Evolutionary conservation across 2,113 vertebrate genomes (phyloP).

Genomic region (Notiomystis cincta): DNA sequence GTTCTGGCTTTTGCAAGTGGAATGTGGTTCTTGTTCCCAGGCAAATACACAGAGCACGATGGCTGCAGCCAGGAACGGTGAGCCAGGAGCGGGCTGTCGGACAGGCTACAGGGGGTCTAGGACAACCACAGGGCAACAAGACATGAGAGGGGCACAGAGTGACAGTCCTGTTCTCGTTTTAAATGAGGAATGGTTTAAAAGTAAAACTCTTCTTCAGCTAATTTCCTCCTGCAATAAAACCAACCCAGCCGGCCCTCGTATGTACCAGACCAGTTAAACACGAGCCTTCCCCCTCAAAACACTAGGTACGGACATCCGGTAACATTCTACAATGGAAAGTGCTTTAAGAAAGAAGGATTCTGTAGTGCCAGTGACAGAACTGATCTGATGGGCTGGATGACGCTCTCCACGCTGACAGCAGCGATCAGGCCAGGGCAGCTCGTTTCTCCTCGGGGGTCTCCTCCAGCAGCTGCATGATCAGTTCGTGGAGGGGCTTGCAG

Average conservation of each 20-base stretch:
- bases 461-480: slow-evolving; percentile 96
- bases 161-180: slow-evolving; percentile 57
- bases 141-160: slow-evolving; percentile 42
- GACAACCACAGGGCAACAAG: slow-evolving; percentile 58
- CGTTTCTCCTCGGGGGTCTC: slow-evolving; percentile 93
- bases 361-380: slow-evolving; percentile 76
- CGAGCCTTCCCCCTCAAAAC: slow-evolving; percentile 73
- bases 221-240: slow-evolving; percentile 60
- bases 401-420: slow-evolving; percentile 1
- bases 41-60: slow-evolving; percentile 23
- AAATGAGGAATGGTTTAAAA: slow-evolving; percentile 66
- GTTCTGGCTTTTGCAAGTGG: slow-evolving; percentile 57
- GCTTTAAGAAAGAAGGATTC: slow-evolving; percentile 77
- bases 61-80: slow-evolving; percentile 9
- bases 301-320: slow-evolving; percentile 69
- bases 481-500: slow-evolving; percentile 91
- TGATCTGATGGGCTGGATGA: slow-evolving; percentile 72
- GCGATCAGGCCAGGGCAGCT: slow-evolving; percentile 86
- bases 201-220: slow-evolving; percentile 68
- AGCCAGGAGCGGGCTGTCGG: neutral
- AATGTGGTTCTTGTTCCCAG: slow-evolving; percentile 51
- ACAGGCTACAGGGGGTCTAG: slow-evolving; percentile 42
- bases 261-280: slow-evolving; percentile 52
- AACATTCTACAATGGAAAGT: slow-evolving; percentile 79
- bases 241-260: slow-evolving; percentile 43